Evolutionary conservation across 2,113 vertebrate species (phyloP), one percentile per base, ranked within the genome.

Genomic region (Atractosteus spatula): DNA sequence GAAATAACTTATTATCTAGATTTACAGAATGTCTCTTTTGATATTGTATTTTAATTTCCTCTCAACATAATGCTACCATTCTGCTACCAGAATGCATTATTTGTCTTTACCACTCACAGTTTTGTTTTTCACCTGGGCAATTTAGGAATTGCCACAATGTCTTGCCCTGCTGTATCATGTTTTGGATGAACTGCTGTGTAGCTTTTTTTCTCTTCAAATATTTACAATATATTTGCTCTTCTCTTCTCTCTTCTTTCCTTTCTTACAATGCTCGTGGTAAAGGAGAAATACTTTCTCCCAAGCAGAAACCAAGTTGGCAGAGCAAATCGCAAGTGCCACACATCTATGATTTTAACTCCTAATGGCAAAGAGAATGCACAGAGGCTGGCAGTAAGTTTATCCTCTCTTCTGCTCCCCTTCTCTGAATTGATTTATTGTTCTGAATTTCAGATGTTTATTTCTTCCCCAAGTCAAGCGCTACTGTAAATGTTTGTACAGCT

Each of bases 241-340:
- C 55, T 77, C 3, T 66, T 47, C 14, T 41, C n/a, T 16, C 55
- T 61, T 6, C 16, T 43, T 51, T 70, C 17, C 66, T 63, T 29
- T 56, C 16, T 7, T 17, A n/a, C 8, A 5, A 5, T 41, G 8
- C 41, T 1, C 62, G 2, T 41, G 16, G 3, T 13, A 5, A 73
- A 95, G 93, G 92, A 92, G 75, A 91, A 90, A 43, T 82, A 81
- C 76, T 81, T 89, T 67, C 79, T 89, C 45, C 83, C 90, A 59
- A 88, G 82, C 55, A 89, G 83, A 75, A 93, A 92, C 66, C 88
- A 91, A 47, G 78, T 92, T 4, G 83, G 87, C 72, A 88, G 80
- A 77, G 73, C 83, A 12, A 72, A 78, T 74, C 86, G 83, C 47
- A 90, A 82, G 79, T 94, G 93, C 78, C 93, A 91, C 81, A 94